Percentiles rank a stretch among this genome's conserved stretches.
These are phyloP conservation scores for Stenurella melanura DNA, from an alignment of 2,888 invertebrate species.

Conservation along the genomic window DNA sequence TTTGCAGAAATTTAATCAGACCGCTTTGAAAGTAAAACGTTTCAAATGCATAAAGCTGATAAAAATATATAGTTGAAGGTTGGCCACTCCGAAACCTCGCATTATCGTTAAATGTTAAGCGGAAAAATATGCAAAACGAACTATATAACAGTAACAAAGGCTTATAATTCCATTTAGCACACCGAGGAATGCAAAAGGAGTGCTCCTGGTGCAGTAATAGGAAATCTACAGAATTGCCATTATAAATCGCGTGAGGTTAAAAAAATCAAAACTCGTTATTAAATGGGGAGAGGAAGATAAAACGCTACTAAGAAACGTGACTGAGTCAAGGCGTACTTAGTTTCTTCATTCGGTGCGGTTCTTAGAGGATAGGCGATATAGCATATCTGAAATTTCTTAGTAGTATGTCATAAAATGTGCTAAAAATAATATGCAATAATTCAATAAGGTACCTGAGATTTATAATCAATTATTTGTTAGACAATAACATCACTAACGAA, in stretches of 20 bases:
- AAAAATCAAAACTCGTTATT: constrained; percentile 2
- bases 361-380: not conserved
- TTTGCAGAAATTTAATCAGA: too few relatives aligned
- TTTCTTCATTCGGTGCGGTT: not conserved
- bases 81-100: too few relatives aligned
- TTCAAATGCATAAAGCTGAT: too few relatives aligned
- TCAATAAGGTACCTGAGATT: not conserved
- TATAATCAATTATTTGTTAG: too few relatives aligned
- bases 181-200: not conserved
- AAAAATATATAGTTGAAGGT: too few relatives aligned
- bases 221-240: not conserved
- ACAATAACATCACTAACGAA: too few relatives aligned
- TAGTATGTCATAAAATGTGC: not conserved
- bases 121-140: too few relatives aligned
- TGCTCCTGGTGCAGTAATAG: not conserved
- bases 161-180: not conserved
- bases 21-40: too few relatives aligned
- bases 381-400: constrained; percentile 1
- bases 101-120: too few relatives aligned
- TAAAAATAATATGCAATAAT: not conserved
- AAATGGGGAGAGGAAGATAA: constrained; percentile 4
- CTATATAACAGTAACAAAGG: too few relatives aligned
- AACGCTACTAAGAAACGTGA: constrained; percentile 3
- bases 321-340: not conserved
- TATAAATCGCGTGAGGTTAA: constrained; percentile 3